These are phyloP conservation scores for Scylla paramamosain DNA, from an alignment of 1,140 invertebrate species.

Conservation along the genomic window DNA sequence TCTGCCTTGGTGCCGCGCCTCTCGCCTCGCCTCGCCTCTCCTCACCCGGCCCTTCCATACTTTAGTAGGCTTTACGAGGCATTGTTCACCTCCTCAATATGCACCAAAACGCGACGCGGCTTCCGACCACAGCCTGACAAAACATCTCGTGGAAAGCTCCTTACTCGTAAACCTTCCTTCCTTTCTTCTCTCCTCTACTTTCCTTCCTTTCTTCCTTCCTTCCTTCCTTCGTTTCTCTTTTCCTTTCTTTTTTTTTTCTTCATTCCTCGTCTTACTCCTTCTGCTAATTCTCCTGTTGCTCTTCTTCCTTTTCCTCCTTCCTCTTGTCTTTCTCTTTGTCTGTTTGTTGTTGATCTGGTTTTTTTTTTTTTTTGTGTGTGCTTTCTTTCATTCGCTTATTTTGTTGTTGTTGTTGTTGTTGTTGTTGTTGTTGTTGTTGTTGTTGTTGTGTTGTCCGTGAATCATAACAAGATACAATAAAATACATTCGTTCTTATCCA, in stretches of 20 bases:
- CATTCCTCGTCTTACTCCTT: too few species aligned
- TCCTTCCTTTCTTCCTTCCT: too few species aligned
- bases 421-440: not conserved
- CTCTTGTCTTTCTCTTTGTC: not conserved
- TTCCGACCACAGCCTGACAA: not conserved
- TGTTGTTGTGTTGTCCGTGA: too few species aligned
- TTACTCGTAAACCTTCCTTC: not conserved
- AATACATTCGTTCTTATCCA: too few species aligned
- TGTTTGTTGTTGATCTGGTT: too few species aligned
- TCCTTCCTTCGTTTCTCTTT: too few species aligned
- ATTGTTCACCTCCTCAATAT: conserved; percentile 1
- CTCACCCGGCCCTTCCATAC: too few species aligned
- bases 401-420: not conserved
- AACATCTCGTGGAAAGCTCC: not conserved
- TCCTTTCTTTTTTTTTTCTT: too few species aligned
- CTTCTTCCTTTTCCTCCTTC: not conserved
- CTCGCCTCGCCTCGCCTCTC: not conserved
- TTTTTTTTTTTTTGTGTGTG: too few species aligned
- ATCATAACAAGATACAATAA: too few species aligned
- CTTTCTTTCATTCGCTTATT: not conserved
- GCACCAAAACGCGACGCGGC: not conserved
- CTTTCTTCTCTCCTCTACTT: not conserved
- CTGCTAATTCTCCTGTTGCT: not conserved
- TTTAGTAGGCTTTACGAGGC: not conserved
- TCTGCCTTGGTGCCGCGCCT: too few species aligned